These are phyloP conservation scores for Steinernema carpocapsae DNA, from an alignment of 2,888 invertebrate species.

Conservation along the genomic window DNA sequence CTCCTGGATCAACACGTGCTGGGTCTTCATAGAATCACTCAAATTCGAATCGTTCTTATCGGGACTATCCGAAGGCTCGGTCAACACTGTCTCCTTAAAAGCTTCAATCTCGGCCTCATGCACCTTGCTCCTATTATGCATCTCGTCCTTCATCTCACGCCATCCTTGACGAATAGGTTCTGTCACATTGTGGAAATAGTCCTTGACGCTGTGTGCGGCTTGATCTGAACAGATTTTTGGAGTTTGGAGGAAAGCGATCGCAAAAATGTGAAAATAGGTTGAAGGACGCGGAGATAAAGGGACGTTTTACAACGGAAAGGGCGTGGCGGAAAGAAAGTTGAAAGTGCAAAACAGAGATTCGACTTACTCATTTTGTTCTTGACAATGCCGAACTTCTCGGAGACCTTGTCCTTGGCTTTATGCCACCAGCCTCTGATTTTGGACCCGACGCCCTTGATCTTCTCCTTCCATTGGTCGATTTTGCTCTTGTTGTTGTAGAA, in stretches of 20 bases:
- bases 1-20: too few relatives aligned
- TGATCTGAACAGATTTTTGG: not conserved
- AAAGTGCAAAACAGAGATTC: not conserved
- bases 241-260: constrained; percentile 2
- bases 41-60: too few relatives aligned
- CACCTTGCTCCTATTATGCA: not conserved
- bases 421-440: constrained; percentile 28
- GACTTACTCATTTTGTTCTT: constrained; percentile 8
- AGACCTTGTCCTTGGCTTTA: constrained; percentile 6
- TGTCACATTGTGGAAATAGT: constrained; percentile 33
- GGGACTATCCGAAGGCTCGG: not conserved
- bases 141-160: constrained; percentile 10
- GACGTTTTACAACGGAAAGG: not conserved
- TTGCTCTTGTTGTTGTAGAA: constrained; percentile 8
- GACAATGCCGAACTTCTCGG: not conserved
- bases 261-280: not conserved
- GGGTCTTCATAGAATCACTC: too few relatives aligned
- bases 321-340: not conserved
- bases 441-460: constrained; percentile 1
- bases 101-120: not conserved
- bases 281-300: not conserved
- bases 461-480: constrained; percentile 1
- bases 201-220: constrained; percentile 23
- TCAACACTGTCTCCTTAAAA: constrained; percentile 9
- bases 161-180: constrained; percentile 7